Percentiles rank a stretch among this genome's conserved stretches.
phyloP scores from a whole-genome alignment of 2,797 vertebrate genomes.

The Coregonus suidteri region DNA sequence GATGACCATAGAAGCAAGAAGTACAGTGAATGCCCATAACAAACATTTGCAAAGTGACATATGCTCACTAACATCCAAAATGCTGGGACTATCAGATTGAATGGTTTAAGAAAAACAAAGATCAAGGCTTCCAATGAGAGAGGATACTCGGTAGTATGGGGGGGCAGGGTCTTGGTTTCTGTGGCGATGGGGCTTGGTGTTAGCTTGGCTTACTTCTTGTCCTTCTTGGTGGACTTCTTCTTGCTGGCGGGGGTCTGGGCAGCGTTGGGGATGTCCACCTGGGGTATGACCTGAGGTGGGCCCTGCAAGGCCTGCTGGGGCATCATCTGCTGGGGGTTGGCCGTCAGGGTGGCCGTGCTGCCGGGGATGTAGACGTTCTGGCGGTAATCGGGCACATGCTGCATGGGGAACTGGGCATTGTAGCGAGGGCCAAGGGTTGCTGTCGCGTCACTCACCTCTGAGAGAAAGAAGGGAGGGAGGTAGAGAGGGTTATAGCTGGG shows the following conservation, averaged over 20 bases:
- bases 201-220: slow-evolving; percentile 77
- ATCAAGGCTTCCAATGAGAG: slow-evolving; percentile 2
- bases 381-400: slow-evolving; percentile 84
- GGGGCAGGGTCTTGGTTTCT: not conserved
- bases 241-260: slow-evolving; percentile 77
- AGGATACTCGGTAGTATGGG: not conserved
- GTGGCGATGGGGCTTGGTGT: slow-evolving; percentile 1
- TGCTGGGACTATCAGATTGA: slow-evolving; percentile 12
- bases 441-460: slow-evolving; percentile 78
- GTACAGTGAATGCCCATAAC: not conserved
- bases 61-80: slow-evolving; percentile 1
- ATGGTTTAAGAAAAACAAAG: not conserved
- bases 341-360: slow-evolving; percentile 84
- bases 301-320: slow-evolving; percentile 57
- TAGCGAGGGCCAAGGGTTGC: slow-evolving; percentile 78
- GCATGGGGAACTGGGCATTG: slow-evolving; percentile 83
- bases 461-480: not conserved
- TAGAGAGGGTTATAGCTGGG: slow-evolving; percentile 18
- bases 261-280: slow-evolving; percentile 56
- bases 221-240: slow-evolving; percentile 86
- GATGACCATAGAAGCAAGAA: not conserved
- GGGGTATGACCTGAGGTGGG: slow-evolving; percentile 52
- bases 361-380: slow-evolving; percentile 89
- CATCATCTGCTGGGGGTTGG: slow-evolving; percentile 70
- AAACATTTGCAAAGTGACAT: not conserved